Base-by-base conservation (phyloP, 1,140 invertebrate genomes). In the Stegodyphus dumicola region DNA sequence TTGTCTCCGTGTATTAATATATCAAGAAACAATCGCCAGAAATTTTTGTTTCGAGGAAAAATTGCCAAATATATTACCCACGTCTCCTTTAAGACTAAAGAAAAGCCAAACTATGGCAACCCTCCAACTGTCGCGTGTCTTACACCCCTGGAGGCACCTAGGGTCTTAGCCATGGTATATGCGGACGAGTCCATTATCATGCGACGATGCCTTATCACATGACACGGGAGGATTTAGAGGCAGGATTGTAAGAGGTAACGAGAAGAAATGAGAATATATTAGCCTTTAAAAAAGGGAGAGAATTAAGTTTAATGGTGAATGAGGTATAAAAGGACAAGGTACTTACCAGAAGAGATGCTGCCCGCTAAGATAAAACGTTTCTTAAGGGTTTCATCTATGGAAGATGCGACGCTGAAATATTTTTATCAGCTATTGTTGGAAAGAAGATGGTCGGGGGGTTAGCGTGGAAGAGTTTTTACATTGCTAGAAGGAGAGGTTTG, bases 241-340 rank as follows among this genome's bases (percentile, higher is more conserved):
- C 9, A 33, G 15, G 17, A 60, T 67, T 67, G 53, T 13, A 60
- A 78, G 60, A 78, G 65, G 60, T 51, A 65, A 52, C 7, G 48
- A 49, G 48, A 49, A 65, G 54, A 66, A 51, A 78, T 78, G 77
- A 78, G 77, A 78, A 78, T 78, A 78, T 78, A 78, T 78, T 78
- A 78, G 77, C 64, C 74, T 69, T 51, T 60, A 15, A 48, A 67
- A 60, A 69, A 18, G 69, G 60, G 7, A 17, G 77, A 53, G 65
- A 78, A 78, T 69, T 78, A 78, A 78, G 77, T 78, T 78, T 78
- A 78, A 78, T 78, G 77, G 77, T 49, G 51, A 54, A 11, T 13
- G 74, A 60, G 74, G 48, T 78, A 78, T 69, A 66, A 77, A 77
- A 77, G 75, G 54, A 66, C 74, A 66, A 9, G 75, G 52, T 49